Evolutionary conservation across 2,888 invertebrate genomes (phyloP).

Genomic region (Agonopterix alstromeriana): DNA sequence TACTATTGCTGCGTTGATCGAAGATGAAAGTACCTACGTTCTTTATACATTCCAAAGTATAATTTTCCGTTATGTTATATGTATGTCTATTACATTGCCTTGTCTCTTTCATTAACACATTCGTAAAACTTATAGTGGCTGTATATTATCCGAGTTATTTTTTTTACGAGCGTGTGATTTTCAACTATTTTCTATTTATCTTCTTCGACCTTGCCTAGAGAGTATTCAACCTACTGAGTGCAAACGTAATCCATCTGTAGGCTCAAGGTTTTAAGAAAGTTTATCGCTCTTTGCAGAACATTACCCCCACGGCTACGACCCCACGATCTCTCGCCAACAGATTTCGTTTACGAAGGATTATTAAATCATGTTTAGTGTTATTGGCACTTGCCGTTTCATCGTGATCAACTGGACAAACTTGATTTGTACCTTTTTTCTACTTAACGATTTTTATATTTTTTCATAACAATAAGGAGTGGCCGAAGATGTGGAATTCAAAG

Average conservation of each 20-base stretch:
- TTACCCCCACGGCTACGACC: not conserved
- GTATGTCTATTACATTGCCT: too few relatives aligned
- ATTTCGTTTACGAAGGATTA: not conserved
- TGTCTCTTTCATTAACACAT: too few relatives aligned
- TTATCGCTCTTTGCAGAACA: not conserved
- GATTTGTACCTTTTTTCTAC: too few relatives aligned
- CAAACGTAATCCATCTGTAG: not conserved
- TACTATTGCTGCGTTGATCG: conserved; percentile 23
- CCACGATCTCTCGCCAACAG: not conserved
- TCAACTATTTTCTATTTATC: too few relatives aligned
- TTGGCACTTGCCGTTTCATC: not conserved
- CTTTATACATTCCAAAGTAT: not conserved
- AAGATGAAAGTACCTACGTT: conserved; percentile 38
- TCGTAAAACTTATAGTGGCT: too few relatives aligned
- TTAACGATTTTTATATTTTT: too few relatives aligned
- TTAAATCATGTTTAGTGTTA: not conserved
- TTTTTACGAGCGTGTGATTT: too few relatives aligned
- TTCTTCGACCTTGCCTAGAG: not conserved
- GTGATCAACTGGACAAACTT: too few relatives aligned
- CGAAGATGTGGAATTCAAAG: too few relatives aligned
- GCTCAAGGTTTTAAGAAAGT: not conserved
- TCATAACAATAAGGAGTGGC: too few relatives aligned
- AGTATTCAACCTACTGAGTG: not conserved
- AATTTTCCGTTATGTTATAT: too few relatives aligned
- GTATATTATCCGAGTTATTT: too few relatives aligned